Conservation (phyloP, 2,888 invertebrate species). For the Atrina japonica region DNA sequence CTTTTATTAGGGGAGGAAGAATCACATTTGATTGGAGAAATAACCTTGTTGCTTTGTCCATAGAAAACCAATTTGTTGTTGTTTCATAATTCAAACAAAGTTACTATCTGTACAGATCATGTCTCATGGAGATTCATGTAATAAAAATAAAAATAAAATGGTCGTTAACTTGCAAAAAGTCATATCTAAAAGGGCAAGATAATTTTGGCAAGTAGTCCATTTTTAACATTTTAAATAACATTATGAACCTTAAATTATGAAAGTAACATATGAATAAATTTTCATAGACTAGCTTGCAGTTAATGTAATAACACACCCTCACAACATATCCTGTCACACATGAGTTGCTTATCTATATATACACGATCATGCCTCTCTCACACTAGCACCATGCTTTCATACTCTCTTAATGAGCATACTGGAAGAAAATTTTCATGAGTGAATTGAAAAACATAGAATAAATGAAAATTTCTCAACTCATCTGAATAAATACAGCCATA, state of each 20-base stretch:
- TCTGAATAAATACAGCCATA: too few relatives aligned
- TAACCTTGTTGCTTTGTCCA: too few relatives aligned
- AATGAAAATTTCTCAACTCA: background rate
- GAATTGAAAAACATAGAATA: background rate
- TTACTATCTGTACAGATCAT: too few relatives aligned
- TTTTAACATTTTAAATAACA: slow-evolving; percentile 38
- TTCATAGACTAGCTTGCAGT: slow-evolving; percentile 41
- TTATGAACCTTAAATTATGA: slow-evolving; percentile 41
- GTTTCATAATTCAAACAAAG: too few relatives aligned
- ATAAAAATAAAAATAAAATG: too few relatives aligned
- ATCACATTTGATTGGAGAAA: too few relatives aligned
- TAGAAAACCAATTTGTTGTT: too few relatives aligned
- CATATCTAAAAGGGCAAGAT: slow-evolving; percentile 57
- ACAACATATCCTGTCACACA: background rate
- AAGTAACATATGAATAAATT: slow-evolving; percentile 38
- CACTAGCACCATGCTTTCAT: slow-evolving; percentile 35
- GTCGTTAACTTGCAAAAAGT: too few relatives aligned
- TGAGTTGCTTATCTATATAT: background rate
- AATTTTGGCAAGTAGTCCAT: slow-evolving; percentile 63
- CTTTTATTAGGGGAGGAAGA: too few relatives aligned
- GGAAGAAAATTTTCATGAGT: slow-evolving; percentile 37
- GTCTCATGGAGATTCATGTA: too few relatives aligned
- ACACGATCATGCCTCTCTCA: background rate
- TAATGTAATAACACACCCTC: slow-evolving; percentile 17
- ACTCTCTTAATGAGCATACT: slow-evolving; percentile 32